phyloP scores from a whole-genome alignment of 2,113 vertebrate species.

The Mesembrinibis cayennensis region DNA sequence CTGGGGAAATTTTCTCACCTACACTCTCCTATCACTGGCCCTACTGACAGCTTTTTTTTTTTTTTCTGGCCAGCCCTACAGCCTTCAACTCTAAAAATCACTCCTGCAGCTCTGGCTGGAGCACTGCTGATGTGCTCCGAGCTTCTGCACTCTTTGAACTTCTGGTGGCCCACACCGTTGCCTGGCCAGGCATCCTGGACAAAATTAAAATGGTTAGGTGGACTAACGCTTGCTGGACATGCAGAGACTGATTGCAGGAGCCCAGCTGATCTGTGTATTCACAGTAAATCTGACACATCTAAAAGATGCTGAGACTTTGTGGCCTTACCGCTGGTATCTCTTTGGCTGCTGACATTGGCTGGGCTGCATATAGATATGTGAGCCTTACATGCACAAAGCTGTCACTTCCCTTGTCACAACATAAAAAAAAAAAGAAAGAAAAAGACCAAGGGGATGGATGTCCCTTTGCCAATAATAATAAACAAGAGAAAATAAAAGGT shows the following conservation, averaged over 20 bases:
- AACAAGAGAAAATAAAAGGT: neutral
- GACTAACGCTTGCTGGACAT: neutral
- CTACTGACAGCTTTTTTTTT: neutral
- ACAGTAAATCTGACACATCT: neutral
- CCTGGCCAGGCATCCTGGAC: neutral
- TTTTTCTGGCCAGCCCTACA: neutral
- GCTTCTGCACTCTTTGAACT: neutral
- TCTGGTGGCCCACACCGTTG: neutral
- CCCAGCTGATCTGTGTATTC: neutral
- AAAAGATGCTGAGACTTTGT: neutral
- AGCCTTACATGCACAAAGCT: neutral
- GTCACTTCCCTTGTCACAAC: neutral
- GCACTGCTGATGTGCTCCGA: neutral
- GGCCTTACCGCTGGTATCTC: too few species aligned
- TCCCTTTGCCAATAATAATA: neutral
- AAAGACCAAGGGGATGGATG: neutral
- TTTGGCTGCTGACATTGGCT: neutral
- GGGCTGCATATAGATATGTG: fast-evolving
- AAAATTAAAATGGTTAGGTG: neutral
- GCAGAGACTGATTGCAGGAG: neutral
- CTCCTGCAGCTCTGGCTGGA: neutral
- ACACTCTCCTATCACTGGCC: neutral
- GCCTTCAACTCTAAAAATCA: neutral
- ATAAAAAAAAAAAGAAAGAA: neutral
- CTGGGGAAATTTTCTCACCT: neutral